Evolutionary conservation across 1,140 invertebrate genomes (phyloP).

Genomic region (Formica selysi): DNA sequence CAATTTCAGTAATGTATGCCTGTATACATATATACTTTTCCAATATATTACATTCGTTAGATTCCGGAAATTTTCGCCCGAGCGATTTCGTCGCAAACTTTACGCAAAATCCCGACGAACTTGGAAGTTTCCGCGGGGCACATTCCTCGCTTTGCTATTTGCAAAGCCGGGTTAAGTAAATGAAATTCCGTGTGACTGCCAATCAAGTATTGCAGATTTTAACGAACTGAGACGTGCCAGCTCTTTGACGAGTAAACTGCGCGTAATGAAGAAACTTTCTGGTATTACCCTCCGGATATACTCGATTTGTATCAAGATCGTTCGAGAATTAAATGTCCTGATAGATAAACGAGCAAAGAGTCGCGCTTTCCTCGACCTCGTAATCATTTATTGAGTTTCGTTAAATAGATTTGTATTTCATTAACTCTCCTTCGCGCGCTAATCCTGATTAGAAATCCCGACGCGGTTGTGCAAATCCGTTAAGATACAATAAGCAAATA

Average conservation of each 20-base stretch:
- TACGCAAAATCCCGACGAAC: conserved; percentile 28
- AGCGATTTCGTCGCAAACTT: conserved; percentile 45
- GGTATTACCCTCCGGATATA: conserved; percentile 19
- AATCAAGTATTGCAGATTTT: conserved; percentile 53
- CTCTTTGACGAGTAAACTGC: conserved; percentile 59
- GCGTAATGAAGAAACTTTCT: conserved; percentile 65
- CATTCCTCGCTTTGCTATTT: conserved; percentile 52
- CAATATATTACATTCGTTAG: conserved; percentile 46
- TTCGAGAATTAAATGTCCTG: conserved; percentile 31
- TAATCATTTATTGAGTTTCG: conserved; percentile 17
- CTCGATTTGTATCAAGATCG: conserved; percentile 48
- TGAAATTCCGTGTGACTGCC: conserved; percentile 61
- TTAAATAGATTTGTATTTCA: conserved; percentile 53
- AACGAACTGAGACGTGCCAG: conserved; percentile 55
- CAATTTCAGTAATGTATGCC: not conserved
- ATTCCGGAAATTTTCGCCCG: conserved; percentile 16
- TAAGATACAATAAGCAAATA: conserved; percentile 5
- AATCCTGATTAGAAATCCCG: not conserved
- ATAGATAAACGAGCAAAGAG: not conserved
- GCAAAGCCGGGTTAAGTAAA: conserved; percentile 61
- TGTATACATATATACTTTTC: not conserved
- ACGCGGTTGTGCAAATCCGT: not conserved
- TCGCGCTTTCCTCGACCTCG: conserved; percentile 1
- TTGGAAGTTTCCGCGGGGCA: conserved; percentile 38
- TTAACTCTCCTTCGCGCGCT: not conserved